Base-by-base conservation (phyloP, 2,797 vertebrate species). In the Lindbergichthys nudifrons region DNA sequence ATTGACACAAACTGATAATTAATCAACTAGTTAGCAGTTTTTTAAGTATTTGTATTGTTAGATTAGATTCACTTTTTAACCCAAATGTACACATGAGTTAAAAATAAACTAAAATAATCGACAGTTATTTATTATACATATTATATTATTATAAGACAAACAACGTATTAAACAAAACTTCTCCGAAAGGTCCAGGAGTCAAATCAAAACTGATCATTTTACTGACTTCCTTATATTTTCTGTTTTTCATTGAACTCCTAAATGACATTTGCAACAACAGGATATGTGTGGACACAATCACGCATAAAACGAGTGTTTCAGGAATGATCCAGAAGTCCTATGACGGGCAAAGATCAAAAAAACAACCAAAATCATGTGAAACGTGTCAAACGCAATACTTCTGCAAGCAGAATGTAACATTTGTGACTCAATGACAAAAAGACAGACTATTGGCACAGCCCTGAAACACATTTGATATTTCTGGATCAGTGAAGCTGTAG, bases 341-440 rank as follows among this genome's bases (percentile, higher is more conserved):
- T 43, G 10, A 6, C 39, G 21, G 50, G 19, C 12, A 46, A 18
- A 72, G 10, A 80, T 59, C 64, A 18, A 64, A 75, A 65, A 26
- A 72, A 71, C 73, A 47, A 72, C 5, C 75, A 53, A 62, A 75
- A 67, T 52, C 0, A 61, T 42, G 74, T 60, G 68, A 54, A 59
- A 72, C 1, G 45, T 73, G 62, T 68, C 57, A 47, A 56, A 68
- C 3, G 19, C 68, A 57, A 23, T 54, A 70, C 58, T 74, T 70
- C 50, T 56, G 65, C 42, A 46, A 65, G 3, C 73, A 66, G 58
- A 72, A 2, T 66, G 61, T 50, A 77, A 77, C 79, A 69, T 85
- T 83, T 83, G 84, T 70, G 86, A 84, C 68, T 92, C 89, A 92
- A 93, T 92, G 90, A 91, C 90, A 89, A 92, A 92, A 80, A 89